Evolutionary conservation across 2,797 vertebrate genomes (phyloP), one percentile per base, ranked within the genome.

Genomic region (Antrozous pallidus): DNA sequence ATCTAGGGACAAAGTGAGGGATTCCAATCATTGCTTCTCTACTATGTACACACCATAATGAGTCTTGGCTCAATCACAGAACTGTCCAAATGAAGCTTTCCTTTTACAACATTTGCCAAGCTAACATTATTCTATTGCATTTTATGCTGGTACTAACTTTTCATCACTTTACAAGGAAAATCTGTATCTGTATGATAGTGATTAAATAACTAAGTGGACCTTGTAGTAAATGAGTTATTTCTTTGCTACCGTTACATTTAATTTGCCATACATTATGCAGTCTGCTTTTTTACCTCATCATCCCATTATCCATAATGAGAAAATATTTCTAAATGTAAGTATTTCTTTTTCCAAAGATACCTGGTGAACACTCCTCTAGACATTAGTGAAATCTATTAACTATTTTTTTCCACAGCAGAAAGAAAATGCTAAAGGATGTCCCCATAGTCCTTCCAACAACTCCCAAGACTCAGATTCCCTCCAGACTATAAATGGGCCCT

Each of bases 201-300:
- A 98, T 91, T 45, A 97, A 97, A 97, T 97, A 98, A 98, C 97
- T 97, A 98, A 98, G 96, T 97, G 97, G 97, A 97, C 95, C 95
- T 97, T 97, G 96, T 96, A 97, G 96, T 97, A 98, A 98, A 98
- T 98, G 98, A 98, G 96, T 98, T 98, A 98, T 98, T 97, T 97
- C 97, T 98, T 95, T 95, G 94, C 97, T 93, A 91, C 95, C 95
- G 98, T 98, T 98, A 98, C 97, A 93, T 97, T 97, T 97, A 98
- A 98, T 98, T 98, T 97, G 96, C 96, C 96, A 96, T 93, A 97
- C 98, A 97, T 98, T 98, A 98, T 98, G 97, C 96, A 95, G 94
- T 96, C 95, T 94, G 97, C 97, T 98, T 98, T 98, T 97, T 98
- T 97, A 98, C 95, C 97, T 98, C 98, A 98, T 98, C 98, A 98